These are phyloP conservation scores for Sander lucioperca DNA, from an alignment of 2,113 vertebrate genomes.

Conservation along the genomic window DNA sequence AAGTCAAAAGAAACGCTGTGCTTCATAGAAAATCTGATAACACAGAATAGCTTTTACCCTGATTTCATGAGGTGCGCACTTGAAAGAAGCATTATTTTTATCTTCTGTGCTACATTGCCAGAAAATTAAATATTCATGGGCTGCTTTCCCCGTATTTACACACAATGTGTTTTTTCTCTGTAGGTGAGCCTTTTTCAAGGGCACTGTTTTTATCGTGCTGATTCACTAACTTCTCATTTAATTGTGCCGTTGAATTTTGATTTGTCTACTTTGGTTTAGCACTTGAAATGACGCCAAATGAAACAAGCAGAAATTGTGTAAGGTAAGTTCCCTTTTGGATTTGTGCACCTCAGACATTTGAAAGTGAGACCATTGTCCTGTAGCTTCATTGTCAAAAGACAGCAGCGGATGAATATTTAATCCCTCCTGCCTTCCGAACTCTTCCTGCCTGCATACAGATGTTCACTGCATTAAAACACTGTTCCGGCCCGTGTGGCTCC, in stretches of 20 bases:
- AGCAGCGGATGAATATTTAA: constrained; percentile 82
- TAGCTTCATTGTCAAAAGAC: constrained; percentile 77
- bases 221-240: constrained; percentile 66
- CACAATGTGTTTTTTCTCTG: constrained; percentile 63
- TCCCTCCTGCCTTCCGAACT: constrained; percentile 42
- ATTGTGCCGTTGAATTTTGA: constrained; percentile 61
- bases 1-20: constrained; percentile 75
- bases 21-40: constrained; percentile 80
- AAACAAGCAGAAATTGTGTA: constrained; percentile 75
- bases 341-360: constrained; percentile 69
- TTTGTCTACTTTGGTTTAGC: constrained; percentile 41
- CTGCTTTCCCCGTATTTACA: constrained; percentile 70
- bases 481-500: constrained; percentile 7
- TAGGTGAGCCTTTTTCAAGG: constrained; percentile 62
- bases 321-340: constrained; percentile 68
- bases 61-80: constrained; percentile 66
- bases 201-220: constrained; percentile 31
- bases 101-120: constrained; percentile 52
- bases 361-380: constrained; percentile 79
- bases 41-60: constrained; percentile 79
- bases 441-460: constrained; percentile 73
- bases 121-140: constrained; percentile 75
- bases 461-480: constrained; percentile 57
- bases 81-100: constrained; percentile 74
- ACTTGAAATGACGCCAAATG: constrained; percentile 49